Base-by-base conservation (phyloP, 2,797 vertebrate genomes). In the Sebastes cheni region DNA sequence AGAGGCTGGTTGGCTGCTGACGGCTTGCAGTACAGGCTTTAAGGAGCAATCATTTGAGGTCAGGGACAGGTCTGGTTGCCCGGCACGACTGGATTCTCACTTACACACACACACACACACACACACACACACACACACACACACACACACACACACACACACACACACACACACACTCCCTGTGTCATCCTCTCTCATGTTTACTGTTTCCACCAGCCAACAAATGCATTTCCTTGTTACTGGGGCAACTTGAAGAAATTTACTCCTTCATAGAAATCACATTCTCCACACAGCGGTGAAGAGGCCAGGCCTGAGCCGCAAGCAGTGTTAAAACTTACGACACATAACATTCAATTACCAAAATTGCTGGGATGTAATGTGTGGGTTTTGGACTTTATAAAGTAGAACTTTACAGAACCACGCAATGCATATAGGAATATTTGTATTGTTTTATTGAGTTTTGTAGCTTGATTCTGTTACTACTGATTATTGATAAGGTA, bases 1-100 rank as follows among this genome's bases (percentile, higher is more conserved):
- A 34, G 58, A 62, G 75, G 72, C 81, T 61, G 73, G 34, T 61
- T 61, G 78, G 79, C 83, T 88, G 86, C 77, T 83, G 86, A 89
- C n/a, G 50, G 77, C 87, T 86, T 30, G 83, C 84, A 85, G 89
- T 70, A 8, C 22, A 67, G 72, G 78, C 88, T 82, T 83, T 85
- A 72, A 84, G 83, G 78, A 81, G 84, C 80, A 84, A 91, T 88
- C 89, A 88, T 66, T 65, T 36, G 83, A 91, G 91, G 90, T 92
- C 93, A 91, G 86, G 88, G 90, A 88, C 88, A 72, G 84, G 88
- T 88, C 87, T 89, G 85, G 92, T 94, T 92, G 92, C 88, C 87
- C 79, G 67, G 94, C 85, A 92, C 90, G 81, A 69, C 83, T 87
- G 89, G 89, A 92, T 91, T 89, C 85, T 71, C 82, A 52, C 70